These are phyloP conservation scores for Orbicella faveolata DNA, from an alignment of 64 coral and sea anemone species.

Conservation along the genomic window DNA sequence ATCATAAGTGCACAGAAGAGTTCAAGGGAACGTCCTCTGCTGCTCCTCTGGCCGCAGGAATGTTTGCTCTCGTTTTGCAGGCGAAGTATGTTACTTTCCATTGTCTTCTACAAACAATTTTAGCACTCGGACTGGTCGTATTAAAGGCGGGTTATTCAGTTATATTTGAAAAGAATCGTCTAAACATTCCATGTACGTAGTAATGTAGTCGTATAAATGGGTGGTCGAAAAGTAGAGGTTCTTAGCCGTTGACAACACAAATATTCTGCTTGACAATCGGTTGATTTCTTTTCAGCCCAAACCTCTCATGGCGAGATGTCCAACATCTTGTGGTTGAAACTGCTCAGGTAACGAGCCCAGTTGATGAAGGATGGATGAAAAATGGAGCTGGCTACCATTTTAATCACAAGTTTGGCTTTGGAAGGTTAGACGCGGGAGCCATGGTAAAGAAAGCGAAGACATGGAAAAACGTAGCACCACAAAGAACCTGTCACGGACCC, in stretches of 20 bases:
- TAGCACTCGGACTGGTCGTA: neutral
- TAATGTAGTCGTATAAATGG: too few species aligned
- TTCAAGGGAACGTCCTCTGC: slow-evolving; percentile 94
- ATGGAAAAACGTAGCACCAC: slow-evolving; percentile 80
- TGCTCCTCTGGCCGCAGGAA: slow-evolving; percentile 82
- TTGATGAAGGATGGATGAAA: slow-evolving; percentile 96
- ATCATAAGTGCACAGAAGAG: slow-evolving; percentile 94
- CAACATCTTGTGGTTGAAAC: slow-evolving; percentile 87
- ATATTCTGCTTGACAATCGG: neutral
- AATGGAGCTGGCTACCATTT: slow-evolving; percentile 93
- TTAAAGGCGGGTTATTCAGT: neutral
- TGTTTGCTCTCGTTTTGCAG: slow-evolving; percentile 84
- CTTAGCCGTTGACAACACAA: too few species aligned
- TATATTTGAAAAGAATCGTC: neutral
- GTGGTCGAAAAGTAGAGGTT: too few species aligned
- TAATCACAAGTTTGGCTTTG: slow-evolving; percentile 96
- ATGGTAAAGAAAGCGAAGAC: slow-evolving; percentile 88
- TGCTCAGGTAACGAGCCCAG: slow-evolving; percentile 89
- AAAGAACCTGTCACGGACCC: slow-evolving; percentile 80
- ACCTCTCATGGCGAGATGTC: slow-evolving; percentile 83
- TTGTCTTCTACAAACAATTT: neutral
- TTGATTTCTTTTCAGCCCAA: slow-evolving; percentile 55
- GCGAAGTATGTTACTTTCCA: slow-evolving; percentile 59
- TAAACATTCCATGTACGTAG: too few species aligned
- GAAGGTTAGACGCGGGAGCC: slow-evolving; percentile 80